Percentiles rank a stretch among this genome's conserved stretches.
Evolutionary conservation across 1,140 invertebrate species (phyloP).

Genomic region (Globodera ellingtonae): DNA sequence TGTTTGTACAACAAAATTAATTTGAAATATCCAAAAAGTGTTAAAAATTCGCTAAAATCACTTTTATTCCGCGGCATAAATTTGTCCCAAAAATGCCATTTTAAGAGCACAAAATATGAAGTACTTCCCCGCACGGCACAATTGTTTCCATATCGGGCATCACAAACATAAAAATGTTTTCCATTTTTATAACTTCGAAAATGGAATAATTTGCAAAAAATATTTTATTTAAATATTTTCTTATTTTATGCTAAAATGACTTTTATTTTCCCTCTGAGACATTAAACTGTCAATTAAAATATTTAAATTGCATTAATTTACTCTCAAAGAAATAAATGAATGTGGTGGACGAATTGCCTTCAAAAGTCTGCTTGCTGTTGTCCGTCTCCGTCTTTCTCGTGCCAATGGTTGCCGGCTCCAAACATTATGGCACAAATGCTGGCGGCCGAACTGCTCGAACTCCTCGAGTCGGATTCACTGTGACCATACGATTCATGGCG

Average conservation of each 20-base stretch:
- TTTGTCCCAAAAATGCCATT: neutral
- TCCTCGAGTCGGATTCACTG: neutral
- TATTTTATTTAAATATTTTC: neutral
- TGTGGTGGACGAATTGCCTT: neutral
- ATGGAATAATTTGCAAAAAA: neutral
- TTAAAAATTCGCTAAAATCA: no score
- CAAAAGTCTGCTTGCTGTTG: neutral
- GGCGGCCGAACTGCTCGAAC: neutral
- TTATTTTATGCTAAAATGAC: no score
- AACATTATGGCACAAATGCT: neutral
- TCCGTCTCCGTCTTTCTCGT: neutral
- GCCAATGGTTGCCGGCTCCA: neutral
- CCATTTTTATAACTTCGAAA: neutral
- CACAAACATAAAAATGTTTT: neutral
- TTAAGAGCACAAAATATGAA: neutral
- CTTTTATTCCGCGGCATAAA: neutral
- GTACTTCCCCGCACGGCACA: neutral
- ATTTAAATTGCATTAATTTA: neutral
- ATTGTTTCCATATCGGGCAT: neutral
- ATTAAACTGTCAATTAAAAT: neutral
- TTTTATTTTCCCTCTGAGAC: no score
- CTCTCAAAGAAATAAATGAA: slow-evolving; percentile 25
- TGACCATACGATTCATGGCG: neutral
- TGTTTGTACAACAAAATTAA: no score
- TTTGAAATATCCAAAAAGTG: no score